Conservation (phyloP, 2,113 vertebrate species). For the Trematomus loennbergii region DNA sequence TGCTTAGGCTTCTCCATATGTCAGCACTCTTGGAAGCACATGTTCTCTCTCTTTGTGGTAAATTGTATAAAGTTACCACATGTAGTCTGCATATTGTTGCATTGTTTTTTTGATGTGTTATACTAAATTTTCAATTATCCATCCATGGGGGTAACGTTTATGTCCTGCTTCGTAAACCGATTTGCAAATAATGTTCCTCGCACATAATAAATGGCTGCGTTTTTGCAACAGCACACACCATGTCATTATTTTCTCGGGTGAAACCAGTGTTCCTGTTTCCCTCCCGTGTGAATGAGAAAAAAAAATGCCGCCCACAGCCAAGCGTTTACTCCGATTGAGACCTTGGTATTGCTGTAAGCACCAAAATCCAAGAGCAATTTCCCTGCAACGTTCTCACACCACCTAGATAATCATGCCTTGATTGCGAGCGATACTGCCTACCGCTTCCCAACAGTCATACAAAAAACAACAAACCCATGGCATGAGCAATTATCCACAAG, state of each 20-base stretch:
- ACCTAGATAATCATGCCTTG: conserved; percentile 55
- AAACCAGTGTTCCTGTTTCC: not conserved
- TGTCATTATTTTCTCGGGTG: not conserved
- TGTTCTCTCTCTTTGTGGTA: not conserved
- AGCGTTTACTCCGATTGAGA: conserved; percentile 23
- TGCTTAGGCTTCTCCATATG: not conserved
- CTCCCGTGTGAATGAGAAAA: conserved; percentile 8
- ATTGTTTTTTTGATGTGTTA: too few species aligned
- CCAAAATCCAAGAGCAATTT: conserved; percentile 48
- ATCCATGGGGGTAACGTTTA: not conserved
- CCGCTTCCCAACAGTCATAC: conserved; percentile 27
- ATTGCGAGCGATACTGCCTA: conserved; percentile 48
- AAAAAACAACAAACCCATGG: conserved; percentile 1
- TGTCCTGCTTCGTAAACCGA: not conserved
- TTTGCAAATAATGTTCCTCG: too few species aligned
- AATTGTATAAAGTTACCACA: not conserved
- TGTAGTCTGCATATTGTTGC: not conserved
- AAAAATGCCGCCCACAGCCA: conserved; percentile 18
- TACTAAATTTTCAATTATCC: not conserved
- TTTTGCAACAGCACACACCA: not conserved
- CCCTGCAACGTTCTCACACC: conserved; percentile 40
- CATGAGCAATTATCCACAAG: conserved; percentile 49
- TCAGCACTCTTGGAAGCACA: not conserved
- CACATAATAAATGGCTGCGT: too few species aligned
- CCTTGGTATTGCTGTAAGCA: conserved; percentile 5